These are phyloP conservation scores for Astropecten irregularis DNA, from an alignment of 53 echinoderm and acorn worm species.

Conservation along the genomic window DNA sequence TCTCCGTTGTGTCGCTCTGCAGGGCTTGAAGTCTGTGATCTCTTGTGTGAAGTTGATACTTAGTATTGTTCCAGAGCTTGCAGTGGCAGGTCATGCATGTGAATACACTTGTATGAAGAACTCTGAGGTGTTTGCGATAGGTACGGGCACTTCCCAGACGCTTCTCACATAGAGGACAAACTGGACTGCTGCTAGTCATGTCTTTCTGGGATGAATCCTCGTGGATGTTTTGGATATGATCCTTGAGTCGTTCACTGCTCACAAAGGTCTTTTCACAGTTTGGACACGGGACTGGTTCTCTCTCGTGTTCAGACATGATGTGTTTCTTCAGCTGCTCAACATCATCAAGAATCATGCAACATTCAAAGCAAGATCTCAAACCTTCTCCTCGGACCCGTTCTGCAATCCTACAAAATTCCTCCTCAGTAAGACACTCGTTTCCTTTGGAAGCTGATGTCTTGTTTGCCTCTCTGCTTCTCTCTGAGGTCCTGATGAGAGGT, in stretches of 20 bases:
- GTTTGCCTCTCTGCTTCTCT: no score
- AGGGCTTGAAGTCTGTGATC: slow-evolving; percentile 16
- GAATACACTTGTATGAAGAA: slow-evolving; percentile 18
- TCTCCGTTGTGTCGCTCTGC: not conserved
- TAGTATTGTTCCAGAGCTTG: slow-evolving; percentile 5
- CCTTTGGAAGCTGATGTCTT: no score
- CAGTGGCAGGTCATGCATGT: not conserved
- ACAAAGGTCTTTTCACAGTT: not conserved
- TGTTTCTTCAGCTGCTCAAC: not conserved
- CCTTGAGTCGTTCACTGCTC: not conserved
- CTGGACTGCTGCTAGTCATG: not conserved
- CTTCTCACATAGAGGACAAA: slow-evolving; percentile 17
- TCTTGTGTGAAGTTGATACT: slow-evolving; percentile 3
- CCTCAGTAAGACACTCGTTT: not conserved
- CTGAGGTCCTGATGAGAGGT: not conserved
- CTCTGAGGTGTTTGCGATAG: not conserved
- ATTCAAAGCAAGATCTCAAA: not conserved
- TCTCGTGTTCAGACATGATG: slow-evolving; percentile 2
- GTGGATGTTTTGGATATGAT: not conserved
- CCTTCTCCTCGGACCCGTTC: not conserved
- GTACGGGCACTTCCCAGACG: not conserved
- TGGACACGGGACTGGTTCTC: not conserved
- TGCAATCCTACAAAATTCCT: not conserved
- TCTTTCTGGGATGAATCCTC: not conserved
- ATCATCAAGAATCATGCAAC: not conserved